Percentiles rank a stretch among this genome's conserved stretches.
Conservation (phyloP, 2,797 vertebrate genomes). For the Chromobotia macracanthus region DNA sequence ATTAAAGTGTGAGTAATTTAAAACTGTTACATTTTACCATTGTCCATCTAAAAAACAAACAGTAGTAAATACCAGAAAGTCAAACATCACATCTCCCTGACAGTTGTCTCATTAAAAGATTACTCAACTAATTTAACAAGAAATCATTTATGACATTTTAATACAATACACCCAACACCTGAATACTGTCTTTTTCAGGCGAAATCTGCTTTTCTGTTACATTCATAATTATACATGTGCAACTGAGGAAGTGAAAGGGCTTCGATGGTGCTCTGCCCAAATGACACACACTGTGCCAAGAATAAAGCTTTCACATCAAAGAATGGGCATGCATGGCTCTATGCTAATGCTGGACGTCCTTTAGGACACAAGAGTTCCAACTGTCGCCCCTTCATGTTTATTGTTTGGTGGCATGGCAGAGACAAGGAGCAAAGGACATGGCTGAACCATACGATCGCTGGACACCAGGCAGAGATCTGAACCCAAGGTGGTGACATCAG, state of each 20-base stretch:
- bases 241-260: neutral
- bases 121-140: no score
- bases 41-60: neutral
- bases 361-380: neutral
- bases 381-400: neutral
- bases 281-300: constrained; percentile 8
- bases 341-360: neutral
- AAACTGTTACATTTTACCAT: neutral
- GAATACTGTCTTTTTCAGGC: neutral
- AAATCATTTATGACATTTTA: neutral
- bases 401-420: constrained; percentile 5
- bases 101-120: neutral
- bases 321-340: neutral
- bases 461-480: constrained; percentile 18
- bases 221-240: neutral
- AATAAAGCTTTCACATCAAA: constrained; percentile 11
- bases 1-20: no score
- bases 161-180: neutral
- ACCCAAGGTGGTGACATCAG: constrained; percentile 24
- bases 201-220: no score
- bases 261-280: neutral
- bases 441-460: neutral
- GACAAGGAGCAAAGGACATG: neutral
- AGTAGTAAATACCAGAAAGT: neutral
- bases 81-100: neutral